Evolutionary conservation across 2,113 vertebrate species (phyloP).

Genomic region (Corythornis vintsioides): DNA sequence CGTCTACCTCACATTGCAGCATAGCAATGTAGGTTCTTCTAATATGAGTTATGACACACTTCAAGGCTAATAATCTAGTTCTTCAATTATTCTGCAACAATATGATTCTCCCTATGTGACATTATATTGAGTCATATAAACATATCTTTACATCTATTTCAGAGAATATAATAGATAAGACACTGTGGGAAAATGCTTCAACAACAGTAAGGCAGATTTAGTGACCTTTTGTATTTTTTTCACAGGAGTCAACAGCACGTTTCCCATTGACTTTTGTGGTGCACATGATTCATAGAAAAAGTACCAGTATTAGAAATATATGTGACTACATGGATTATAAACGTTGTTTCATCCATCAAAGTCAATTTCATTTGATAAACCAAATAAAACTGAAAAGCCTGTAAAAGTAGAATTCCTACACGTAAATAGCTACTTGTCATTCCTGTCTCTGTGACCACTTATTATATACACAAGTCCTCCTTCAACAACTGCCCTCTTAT

Average conservation of each 20-base stretch:
- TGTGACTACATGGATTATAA: background rate
- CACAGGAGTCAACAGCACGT: background rate
- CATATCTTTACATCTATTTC: background rate
- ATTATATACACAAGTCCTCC: background rate
- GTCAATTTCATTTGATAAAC: background rate
- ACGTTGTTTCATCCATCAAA: slow-evolving; percentile 1
- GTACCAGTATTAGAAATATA: background rate
- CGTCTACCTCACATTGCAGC: background rate
- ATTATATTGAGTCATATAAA: background rate
- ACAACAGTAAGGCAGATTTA: background rate
- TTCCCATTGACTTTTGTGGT: background rate
- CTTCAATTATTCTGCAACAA: background rate
- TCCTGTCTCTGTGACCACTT: background rate
- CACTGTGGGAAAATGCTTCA: background rate
- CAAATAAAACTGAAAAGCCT: slow-evolving; percentile 2
- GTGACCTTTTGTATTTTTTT: background rate
- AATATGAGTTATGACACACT: background rate
- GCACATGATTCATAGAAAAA: background rate
- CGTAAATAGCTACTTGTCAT: background rate
- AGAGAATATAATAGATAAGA: background rate
- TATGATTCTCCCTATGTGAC: background rate
- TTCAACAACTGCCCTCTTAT: background rate
- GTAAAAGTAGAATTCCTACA: background rate
- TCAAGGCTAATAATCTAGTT: background rate
- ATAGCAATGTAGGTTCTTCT: background rate